phyloP scores from a whole-genome alignment of 2,797 vertebrate genomes.

The Dromococcyx pavoninus region DNA sequence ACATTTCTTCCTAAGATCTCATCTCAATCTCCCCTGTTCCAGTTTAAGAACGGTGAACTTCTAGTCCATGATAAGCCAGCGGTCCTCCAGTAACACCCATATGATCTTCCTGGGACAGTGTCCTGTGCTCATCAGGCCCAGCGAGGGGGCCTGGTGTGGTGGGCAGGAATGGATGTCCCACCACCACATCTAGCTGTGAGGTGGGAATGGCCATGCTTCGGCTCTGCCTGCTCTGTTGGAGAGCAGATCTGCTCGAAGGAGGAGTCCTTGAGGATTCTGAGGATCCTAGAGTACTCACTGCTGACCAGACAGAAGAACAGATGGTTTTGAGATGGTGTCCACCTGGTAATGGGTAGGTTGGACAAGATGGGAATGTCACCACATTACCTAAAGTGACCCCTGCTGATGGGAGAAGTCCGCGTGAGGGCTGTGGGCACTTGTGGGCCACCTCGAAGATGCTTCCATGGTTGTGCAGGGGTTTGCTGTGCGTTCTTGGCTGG shows the following conservation, averaged over 20 bases:
- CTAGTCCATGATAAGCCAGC: fast-evolving
- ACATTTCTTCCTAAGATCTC: too few relatives aligned
- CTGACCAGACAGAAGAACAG: fast-evolving
- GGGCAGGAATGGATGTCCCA: not conserved
- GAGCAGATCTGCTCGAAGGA: not conserved
- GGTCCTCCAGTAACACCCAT: fast-evolving
- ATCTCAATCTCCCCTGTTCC: too few relatives aligned
- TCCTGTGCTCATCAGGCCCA: fast-evolving
- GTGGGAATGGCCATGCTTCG: fast-evolving
- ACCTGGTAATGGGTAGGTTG: not conserved
- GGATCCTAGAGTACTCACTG: not conserved
- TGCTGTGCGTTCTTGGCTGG: fast-evolving
- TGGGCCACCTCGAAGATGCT: not conserved
- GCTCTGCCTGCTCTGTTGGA: fast-evolving
- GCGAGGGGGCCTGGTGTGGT: fast-evolving
- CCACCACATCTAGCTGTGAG: fast-evolving
- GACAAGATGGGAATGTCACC: not conserved
- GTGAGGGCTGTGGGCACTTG: fast-evolving
- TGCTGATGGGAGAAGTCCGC: fast-evolving
- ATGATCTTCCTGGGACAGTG: fast-evolving
- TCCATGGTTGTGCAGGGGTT: not conserved
- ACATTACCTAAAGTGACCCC: fast-evolving
- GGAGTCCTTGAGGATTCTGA: not conserved
- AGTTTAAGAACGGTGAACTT: not conserved
- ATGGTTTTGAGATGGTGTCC: not conserved